Evolutionary conservation across 2,113 vertebrate species (phyloP).

Genomic region (Cettia cetti): DNA sequence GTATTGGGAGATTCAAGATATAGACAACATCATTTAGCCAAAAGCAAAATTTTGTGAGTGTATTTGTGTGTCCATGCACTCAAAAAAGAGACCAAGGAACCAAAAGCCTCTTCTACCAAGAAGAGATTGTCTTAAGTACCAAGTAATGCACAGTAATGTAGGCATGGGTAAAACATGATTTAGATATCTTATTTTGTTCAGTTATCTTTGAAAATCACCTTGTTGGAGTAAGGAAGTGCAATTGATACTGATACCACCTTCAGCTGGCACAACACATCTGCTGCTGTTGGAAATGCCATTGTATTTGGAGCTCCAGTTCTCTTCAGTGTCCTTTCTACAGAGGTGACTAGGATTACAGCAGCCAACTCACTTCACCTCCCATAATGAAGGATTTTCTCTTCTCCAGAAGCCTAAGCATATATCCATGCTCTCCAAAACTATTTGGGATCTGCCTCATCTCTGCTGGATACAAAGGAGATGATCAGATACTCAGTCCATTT

Average conservation of each 20-base stretch:
- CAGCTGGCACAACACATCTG: background rate
- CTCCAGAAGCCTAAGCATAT: background rate
- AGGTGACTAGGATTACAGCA: background rate
- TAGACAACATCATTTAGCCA: background rate
- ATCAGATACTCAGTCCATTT: background rate
- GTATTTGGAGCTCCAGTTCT: background rate
- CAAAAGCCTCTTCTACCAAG: background rate
- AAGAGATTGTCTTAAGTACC: background rate
- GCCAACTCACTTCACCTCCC: background rate
- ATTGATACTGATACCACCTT: background rate
- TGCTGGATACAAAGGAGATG: background rate
- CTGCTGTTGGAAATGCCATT: background rate
- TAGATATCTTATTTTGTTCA: background rate
- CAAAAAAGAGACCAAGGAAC: background rate
- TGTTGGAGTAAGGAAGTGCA: background rate
- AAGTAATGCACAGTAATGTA: background rate
- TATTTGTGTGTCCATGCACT: background rate
- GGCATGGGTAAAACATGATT: background rate
- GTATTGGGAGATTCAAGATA: background rate
- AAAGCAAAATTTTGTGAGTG: background rate
- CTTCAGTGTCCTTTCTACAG: background rate
- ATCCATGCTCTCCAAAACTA: background rate
- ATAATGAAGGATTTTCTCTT: background rate
- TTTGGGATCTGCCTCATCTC: background rate
- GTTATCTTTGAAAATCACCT: background rate